Base-by-base conservation (phyloP, 2,888 invertebrate species). In the Folsomia manolachei region DNA sequence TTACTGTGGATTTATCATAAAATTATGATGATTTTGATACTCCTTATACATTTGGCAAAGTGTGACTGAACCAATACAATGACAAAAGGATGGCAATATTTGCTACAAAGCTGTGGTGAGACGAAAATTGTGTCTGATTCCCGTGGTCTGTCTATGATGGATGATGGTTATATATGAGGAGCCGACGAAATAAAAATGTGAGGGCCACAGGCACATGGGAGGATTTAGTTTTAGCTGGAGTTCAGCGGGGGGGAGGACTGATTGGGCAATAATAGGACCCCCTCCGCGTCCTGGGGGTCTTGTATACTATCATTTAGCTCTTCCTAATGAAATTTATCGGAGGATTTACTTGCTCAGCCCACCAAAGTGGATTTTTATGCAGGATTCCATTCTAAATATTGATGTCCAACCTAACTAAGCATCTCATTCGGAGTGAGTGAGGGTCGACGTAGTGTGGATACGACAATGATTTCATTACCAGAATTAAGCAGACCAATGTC, bases 181-280 rank as follows among this genome's bases (percentile, higher is more conserved):
- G n/a, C n/a, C 39, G 39, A 39, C 39, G 39, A 39, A 9, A 39
- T 39, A 39, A 9, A 39, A 39, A 39, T 9, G 39, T 39, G 14
- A 39, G 39, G 39, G 39, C n/a, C n/a, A n/a, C n/a, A n/a, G n/a
- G n/a, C n/a, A n/a, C n/a, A n/a, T n/a, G n/a, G n/a, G 39, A 39
- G 39, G 39, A 39, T 39, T 39, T 39, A 75, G 75, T 74, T 77
- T 76, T 79, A 69, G 76, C 72, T 74, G 74, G 73, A 75, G 71
- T 79, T 71, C 81, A 78, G 80, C 79, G 71, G 80, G 81, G 79
- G 79, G 78, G 71, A 75, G 69, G 81, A 80, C 81, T 81, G 80
- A 81, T 81, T 81, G 81, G 79, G 78, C 79, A 81, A 81, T 81
- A 81, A 81, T 80, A 79, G 81, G 78, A 80, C 77, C 79, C 81